Evolutionary conservation across 2,113 vertebrate genomes (phyloP).

Genomic region (Ammodytes dubius): DNA sequence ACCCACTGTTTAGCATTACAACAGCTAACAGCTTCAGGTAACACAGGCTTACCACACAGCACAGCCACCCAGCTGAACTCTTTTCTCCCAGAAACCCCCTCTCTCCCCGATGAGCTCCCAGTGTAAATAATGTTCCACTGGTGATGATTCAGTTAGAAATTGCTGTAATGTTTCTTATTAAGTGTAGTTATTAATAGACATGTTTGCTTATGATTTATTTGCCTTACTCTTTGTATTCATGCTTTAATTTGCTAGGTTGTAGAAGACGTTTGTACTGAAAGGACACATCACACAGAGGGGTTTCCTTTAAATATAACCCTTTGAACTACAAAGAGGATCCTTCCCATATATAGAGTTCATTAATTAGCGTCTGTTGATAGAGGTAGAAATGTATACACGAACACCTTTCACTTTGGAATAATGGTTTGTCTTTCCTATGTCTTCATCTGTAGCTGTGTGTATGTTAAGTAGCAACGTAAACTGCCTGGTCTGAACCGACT

Average conservation of each 20-base stretch:
- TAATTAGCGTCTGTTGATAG: not conserved
- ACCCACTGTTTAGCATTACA: too few relatives aligned
- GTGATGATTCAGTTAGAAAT: not conserved
- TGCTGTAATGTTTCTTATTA: not conserved
- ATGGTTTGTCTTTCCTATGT: not conserved
- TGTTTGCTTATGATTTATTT: not conserved
- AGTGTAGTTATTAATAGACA: not conserved
- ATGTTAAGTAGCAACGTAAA: not conserved
- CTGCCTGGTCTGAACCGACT: not conserved
- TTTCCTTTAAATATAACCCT: constrained; percentile 1
- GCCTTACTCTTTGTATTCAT: not conserved
- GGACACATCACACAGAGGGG: not conserved
- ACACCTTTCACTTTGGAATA: not conserved
- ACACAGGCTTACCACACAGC: too few relatives aligned
- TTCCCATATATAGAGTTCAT: not conserved
- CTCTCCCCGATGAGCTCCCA: too few relatives aligned
- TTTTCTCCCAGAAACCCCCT: too few relatives aligned
- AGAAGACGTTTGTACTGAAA: not conserved
- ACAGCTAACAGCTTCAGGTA: too few relatives aligned
- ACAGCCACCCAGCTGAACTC: too few relatives aligned
- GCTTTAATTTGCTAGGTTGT: not conserved
- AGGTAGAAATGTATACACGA: not conserved
- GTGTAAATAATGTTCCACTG: not conserved
- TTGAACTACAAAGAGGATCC: not conserved
- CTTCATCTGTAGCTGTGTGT: not conserved